Evolutionary conservation across 2,888 invertebrate species (phyloP), one percentile per base, ranked within the genome.

Genomic region (Eumacrocentrus americanus): DNA sequence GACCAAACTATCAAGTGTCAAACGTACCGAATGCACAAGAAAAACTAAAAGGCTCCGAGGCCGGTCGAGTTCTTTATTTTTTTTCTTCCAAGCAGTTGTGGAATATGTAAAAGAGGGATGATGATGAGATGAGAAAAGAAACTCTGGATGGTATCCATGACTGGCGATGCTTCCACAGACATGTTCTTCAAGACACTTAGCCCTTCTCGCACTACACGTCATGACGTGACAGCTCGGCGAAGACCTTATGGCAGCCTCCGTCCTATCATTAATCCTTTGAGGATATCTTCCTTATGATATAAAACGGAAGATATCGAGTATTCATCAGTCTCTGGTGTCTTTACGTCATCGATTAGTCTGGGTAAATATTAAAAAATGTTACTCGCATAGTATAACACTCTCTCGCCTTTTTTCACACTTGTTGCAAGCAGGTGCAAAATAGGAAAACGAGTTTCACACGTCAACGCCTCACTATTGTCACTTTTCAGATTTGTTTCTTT

Each of bases 1-100:
- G 25, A 37, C 20, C 61, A 65, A 69, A 68, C 76, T 76, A 78
- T 78, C 78, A 67, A 74, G 70, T 78, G 78, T 78, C 78, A 78
- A 78, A 78, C 77, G 76, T 68, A 67, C 63, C 64, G 65, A 65
- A 63, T 53, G 46, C 52, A n/a, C n/a, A 60, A 62, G 65, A 64
- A 65, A 65, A 67, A 65, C 50, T 56, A 53, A 61, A 61, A 61
- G 54, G 55, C 52, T 48, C 48, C 34, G 35, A n/a, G 54, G 44
- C 51, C 44, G 50, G 44, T 40, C 14, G n/a, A n/a, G n/a, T n/a
- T 35, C 51, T 14, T 20, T 16, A 14, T 42, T 42, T 54, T 54
- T 54, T 42, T 23, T 9, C n/a, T 20, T 7, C 23, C 14, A 38
- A 51, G 38, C 16, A 51, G 58, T 18, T 40, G 40, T 57, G 29